Evolutionary conservation across 1,140 invertebrate genomes (phyloP), one percentile per base, ranked within the genome.

Genomic region (Anoplolepis gracilipes): DNA sequence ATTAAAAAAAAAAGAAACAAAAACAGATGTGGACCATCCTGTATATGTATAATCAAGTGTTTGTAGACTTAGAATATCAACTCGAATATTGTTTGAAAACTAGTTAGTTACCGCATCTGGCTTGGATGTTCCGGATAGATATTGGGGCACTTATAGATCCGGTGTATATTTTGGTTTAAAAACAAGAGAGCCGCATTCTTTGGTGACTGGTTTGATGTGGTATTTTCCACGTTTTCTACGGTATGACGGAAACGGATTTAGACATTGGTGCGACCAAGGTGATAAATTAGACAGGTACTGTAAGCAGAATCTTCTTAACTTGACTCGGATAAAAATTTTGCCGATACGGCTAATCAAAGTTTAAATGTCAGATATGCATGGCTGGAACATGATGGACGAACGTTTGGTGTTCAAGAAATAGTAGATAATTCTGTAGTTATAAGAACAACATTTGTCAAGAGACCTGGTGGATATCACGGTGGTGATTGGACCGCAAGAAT

Each of bases 191-290:
- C 97, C 98, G 0, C 95, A 97, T 70, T 99, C 99, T 0, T 96
- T 98, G 10, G 96, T 99, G 0, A 97, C 98, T 92, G 99, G 99
- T 49, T 94, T 99, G 1, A 99, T 99, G 98, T 99, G 99, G 99
- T 99, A 98, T 92, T 96, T 98, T 87, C 97, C 98, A 0, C 96
- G 96, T 73, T 95, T 96, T 88, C 93, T 97, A 81, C 95, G 94
- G 25, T 96, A 95, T 81, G 96, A 95, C 81, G 97, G 97, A 69
- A 96, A 97, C 88, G 97, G 97, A 16, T 95, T 93, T 90, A 97
- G 98, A 65, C 99, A 99, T 93, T 99, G 98, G 98, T 99, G 99
- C 95, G 97, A 99, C 85, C 98, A 99, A 93, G 96, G 97, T 72
- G 98, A 99, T 93, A 96, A 97, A 88, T 94, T 99, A 28, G 95